phyloP scores from a whole-genome alignment of 2,113 vertebrate genomes.

The Peromyscus polionotus region DNA sequence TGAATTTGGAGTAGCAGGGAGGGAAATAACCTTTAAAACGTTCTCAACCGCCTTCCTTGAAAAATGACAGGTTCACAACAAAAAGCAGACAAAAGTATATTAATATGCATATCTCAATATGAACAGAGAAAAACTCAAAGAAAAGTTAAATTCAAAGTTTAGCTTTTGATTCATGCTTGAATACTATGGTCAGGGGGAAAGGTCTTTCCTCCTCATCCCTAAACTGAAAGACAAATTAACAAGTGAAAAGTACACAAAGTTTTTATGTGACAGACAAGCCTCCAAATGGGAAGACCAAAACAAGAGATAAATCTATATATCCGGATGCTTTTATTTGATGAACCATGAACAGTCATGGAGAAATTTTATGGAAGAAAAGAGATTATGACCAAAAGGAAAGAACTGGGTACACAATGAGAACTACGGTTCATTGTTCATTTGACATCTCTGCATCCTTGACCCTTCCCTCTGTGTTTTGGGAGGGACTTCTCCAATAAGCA shows the following conservation, averaged over 20 bases:
- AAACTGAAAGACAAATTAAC: not conserved
- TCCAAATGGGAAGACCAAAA: not conserved
- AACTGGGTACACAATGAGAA: not conserved
- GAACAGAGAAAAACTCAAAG: not conserved
- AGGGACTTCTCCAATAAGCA: not conserved
- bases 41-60: not conserved
- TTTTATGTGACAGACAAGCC: not conserved
- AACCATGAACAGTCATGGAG: not conserved
- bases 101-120: not conserved
- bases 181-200: not conserved
- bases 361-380: not conserved
- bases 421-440: not conserved
- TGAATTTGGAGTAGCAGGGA: not conserved
- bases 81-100: not conserved
- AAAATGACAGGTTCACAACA: not conserved
- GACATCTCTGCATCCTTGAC: not conserved
- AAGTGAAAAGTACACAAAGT: not conserved
- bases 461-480: not conserved
- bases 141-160: not conserved
- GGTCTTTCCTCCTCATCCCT: not conserved
- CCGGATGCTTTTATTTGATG: not conserved
- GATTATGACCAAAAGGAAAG: not conserved
- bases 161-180: not conserved
- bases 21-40: not conserved
- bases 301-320: not conserved